Evolutionary conservation across 1,140 invertebrate genomes (phyloP).

Genomic region (Macrobrachium rosenbergii): DNA sequence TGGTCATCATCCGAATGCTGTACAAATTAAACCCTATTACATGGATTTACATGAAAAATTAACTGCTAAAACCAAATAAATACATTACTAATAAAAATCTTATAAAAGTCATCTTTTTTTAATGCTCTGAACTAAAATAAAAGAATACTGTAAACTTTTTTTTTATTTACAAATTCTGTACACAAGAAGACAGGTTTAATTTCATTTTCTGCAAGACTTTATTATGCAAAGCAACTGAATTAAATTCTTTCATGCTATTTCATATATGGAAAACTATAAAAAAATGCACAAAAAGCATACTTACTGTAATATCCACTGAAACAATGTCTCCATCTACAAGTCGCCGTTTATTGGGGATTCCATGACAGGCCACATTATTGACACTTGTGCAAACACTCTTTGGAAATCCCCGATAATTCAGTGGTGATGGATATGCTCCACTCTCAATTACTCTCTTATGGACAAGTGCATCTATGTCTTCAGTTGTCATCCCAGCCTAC

Average conservation of each 20-base stretch:
- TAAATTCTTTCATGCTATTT: neutral
- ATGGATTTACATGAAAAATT: too few relatives aligned
- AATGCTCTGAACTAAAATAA: too few relatives aligned
- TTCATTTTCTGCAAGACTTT: too few relatives aligned
- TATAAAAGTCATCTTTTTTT: too few relatives aligned
- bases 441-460: slow-evolving; percentile 80
- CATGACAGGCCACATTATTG: slow-evolving; percentile 95
- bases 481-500: slow-evolving; percentile 88
- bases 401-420: slow-evolving; percentile 88
- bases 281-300: slow-evolving; percentile 64
- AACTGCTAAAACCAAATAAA: too few relatives aligned
- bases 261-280: neutral
- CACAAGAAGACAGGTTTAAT: too few relatives aligned
- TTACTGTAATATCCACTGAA: slow-evolving; percentile 93
- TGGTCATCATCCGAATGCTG: too few relatives aligned
- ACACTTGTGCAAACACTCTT: slow-evolving; percentile 96
- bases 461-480: slow-evolving; percentile 84
- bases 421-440: slow-evolving; percentile 90
- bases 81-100: too few relatives aligned
- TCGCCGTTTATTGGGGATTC: slow-evolving; percentile 89
- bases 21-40: too few relatives aligned
- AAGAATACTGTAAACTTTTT: too few relatives aligned
- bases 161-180: too few relatives aligned
- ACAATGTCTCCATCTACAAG: slow-evolving; percentile 90
- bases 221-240: neutral